Evolutionary conservation across 2,888 invertebrate genomes (phyloP), one percentile per base, ranked within the genome.

Genomic region (Apoda limacodes): DNA sequence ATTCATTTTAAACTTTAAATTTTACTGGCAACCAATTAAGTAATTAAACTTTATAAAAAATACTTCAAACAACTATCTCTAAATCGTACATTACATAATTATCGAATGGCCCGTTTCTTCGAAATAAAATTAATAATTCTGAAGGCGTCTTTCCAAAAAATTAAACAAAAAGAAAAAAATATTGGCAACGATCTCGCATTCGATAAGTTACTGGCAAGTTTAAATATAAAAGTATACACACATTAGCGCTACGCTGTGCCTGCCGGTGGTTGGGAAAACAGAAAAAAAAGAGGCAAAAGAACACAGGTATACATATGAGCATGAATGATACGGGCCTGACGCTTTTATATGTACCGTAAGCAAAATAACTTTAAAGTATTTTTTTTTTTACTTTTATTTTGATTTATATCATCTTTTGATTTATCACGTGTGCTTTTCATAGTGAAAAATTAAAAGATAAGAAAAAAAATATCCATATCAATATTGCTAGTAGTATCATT

Each of bases 291-390:
- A 40, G 34, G 35, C 37, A 35, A 37, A 41, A 34, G 39, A 45
- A 48, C 48, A 46, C 50, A 47, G 51, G 52, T 54, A 51, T 46
- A 51, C 42, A 40, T 42, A 41, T 44, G 44, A 45, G 45, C 53
- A 48, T 53, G 51, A 54, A 53, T 52, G 55, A 56, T 56, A 56
- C 42, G 42, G 32, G 45, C 40, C 45, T 46, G 46, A 49, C 45
- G 42, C 46, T 41, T 41, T 25, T 21, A 44, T 38, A 50, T 28
- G 28, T 48, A 38, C 30, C 37, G 45, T 42, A 45, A 28, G 28
- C 28, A 31, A 5, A 7, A 17, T 17, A 17, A 7, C 7, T 17
- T 17, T 17, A 17, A n/a, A n/a, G n/a, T n/a, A n/a, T n/a, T n/a
- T n/a, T n/a, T n/a, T n/a, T n/a, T n/a, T n/a, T n/a, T n/a, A n/a